phyloP scores from a whole-genome alignment of 1,140 invertebrate species.

The Drosophila micromelanica region DNA sequence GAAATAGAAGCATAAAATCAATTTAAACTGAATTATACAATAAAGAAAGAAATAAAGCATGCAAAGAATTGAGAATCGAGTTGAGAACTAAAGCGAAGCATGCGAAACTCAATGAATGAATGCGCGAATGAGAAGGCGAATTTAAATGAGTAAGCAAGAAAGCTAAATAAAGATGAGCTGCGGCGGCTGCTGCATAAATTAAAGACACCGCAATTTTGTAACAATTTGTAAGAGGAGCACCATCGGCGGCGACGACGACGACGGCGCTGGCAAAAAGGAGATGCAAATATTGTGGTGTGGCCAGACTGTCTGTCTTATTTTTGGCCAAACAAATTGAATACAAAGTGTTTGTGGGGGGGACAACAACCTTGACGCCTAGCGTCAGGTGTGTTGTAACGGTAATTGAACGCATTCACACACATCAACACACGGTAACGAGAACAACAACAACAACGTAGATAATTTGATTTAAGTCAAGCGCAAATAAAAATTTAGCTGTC shows the following conservation, averaged over 20 bases:
- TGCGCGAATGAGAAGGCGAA: constrained; percentile 46
- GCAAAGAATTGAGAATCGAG: constrained; percentile 53
- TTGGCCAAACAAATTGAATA: constrained; percentile 35
- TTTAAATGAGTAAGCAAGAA: constrained; percentile 44
- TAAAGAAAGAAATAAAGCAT: constrained; percentile 49
- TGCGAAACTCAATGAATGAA: constrained; percentile 65
- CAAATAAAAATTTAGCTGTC: constrained; percentile 32
- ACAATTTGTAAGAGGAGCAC: constrained; percentile 55
- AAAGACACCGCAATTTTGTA: constrained; percentile 68
- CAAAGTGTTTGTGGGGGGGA: constrained; percentile 7
- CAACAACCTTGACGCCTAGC: constrained; percentile 37
- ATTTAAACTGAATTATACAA: constrained; percentile 80
- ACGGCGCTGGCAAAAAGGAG: constrained; percentile 24
- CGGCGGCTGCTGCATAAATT: constrained; percentile 62
- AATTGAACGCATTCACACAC: constrained; percentile 20
- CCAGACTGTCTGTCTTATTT: constrained; percentile 46
- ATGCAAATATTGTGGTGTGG: constrained; percentile 46
- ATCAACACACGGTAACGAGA: neutral
- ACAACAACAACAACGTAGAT: constrained; percentile 16
- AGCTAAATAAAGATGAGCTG: constrained; percentile 75
- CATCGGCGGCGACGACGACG: neutral
- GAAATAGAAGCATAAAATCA: constrained; percentile 57
- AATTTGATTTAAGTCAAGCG: constrained; percentile 33
- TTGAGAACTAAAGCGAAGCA: constrained; percentile 48
- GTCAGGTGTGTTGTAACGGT: constrained; percentile 45